Percentiles rank a stretch among this genome's conserved stretches.
Evolutionary conservation across 2,113 vertebrate genomes (phyloP).

Genomic region (Tenebrosternarchus preto): DNA sequence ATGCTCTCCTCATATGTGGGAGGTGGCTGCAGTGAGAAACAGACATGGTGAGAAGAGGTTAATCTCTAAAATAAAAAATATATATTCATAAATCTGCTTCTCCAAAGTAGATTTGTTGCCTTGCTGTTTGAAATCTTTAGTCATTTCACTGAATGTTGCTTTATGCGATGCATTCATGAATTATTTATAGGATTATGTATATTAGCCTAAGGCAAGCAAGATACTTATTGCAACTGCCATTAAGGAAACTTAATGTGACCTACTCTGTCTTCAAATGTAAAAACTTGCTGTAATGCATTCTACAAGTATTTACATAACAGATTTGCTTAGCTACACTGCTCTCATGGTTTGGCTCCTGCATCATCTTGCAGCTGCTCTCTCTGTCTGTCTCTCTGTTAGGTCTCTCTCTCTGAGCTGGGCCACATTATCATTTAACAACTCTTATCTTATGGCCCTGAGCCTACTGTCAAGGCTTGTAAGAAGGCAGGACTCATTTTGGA

Average conservation of each 20-base stretch:
- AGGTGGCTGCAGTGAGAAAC: constrained; percentile 62
- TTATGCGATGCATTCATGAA: not conserved
- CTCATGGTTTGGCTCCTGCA: not conserved
- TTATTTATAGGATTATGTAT: constrained; percentile 17
- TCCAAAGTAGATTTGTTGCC: not conserved
- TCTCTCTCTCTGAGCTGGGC: not conserved
- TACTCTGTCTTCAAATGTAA: not conserved
- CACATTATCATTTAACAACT: not conserved
- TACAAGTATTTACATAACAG: constrained; percentile 31
- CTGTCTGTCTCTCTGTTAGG: constrained; percentile 2
- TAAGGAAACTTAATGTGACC: not conserved
- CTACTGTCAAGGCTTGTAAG: not conserved
- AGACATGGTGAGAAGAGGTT: not conserved
- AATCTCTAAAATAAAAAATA: not conserved
- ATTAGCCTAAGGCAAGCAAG: not conserved
- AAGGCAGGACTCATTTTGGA: not conserved
- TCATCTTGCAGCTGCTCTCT: constrained; percentile 7
- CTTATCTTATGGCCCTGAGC: not conserved
- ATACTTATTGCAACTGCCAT: constrained; percentile 2
- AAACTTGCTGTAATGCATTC: constrained; percentile 9
- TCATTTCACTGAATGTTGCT: not conserved
- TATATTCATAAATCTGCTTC: not conserved
- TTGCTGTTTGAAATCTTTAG: not conserved
- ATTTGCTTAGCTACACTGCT: constrained; percentile 17
- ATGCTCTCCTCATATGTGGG: constrained; percentile 75